Evolutionary conservation across 2,113 vertebrate species (phyloP), one percentile per base, ranked within the genome.

Genomic region (Oreotragus oreotragus): DNA sequence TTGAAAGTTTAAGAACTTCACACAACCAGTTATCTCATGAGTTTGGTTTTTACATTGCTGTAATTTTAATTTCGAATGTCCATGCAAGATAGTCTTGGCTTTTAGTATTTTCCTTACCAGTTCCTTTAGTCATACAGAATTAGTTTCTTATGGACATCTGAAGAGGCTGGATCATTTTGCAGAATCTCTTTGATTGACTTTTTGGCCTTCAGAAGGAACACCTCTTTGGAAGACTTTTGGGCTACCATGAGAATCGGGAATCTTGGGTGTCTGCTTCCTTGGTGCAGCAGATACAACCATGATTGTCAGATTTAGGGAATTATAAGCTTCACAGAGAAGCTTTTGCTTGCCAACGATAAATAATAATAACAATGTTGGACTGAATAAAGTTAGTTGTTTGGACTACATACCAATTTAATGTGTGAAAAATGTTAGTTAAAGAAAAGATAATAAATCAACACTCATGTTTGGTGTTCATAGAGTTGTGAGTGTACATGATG

Each of bases 361-460:
- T 81, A 55, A 51, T 91, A 39, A 62, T 79, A 70, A 36, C 60
- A 88, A 3, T 73, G 77, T 47, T 30, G 33, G 36, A 57, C 39
- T 79, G 15, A 58, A 70, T 47, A 79, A 85, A 90, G 28, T 49
- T 80, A 51, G 55, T 60, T 86, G 49, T 85, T 96, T 88, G 92
- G 64, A 88, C 45, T 85, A 7, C 2, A 2, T 76, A 58, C 33
- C 47, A 90, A 76, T 88, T 97, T 88, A 96, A 58, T 81, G 57
- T 94, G 27, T 23, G n/a, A 66, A 94, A 87, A 91, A 80, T 87
- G 80, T 15, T 19, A 51, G 60, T 62, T 95, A 88, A 93, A 90
- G 86, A 21, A 64, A 90, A 89, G 23, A 64, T 95, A 83, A 73
- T 36, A 76, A 81, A 49, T 45, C 23, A 51, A 27, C 55, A 55